Base-by-base conservation (phyloP, 2,888 invertebrate species). In the Aplocera efformata region DNA sequence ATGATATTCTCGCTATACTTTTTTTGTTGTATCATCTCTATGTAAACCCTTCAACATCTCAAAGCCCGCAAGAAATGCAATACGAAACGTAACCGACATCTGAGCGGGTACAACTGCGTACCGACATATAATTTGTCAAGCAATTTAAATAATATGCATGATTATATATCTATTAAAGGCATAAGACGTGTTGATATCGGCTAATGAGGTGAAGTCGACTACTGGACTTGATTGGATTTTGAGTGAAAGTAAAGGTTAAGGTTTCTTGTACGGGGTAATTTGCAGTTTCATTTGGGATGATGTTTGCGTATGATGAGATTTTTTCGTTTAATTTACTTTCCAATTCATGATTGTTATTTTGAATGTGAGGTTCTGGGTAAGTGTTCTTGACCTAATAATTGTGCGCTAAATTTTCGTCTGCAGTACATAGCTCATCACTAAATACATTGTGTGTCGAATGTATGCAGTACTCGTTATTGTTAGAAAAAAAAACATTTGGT, bases 81-180 rank as follows among this genome's bases (percentile, higher is more conserved):
- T 67, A 79, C 63, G 69, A 77, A 82, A 84, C 75, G 67, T 72
- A 78, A 75, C 77, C 75, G 79, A 82, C 83, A 77, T 73, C 75
- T 74, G 79, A 79, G 71, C 77, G 73, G 67, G 69, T 78, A 72
- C 67, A 75, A 72, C 79, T 73, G 76, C 69, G 74, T 78, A 76
- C 81, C 70, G 76, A 77, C 75, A 51, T 84, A 70, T 81, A 85
- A 85, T 85, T 85, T 85, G 84, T 83, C 84, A 77, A 62, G 80
- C 83, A 84, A 86, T 85, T 86, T 86, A 78, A 84, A 85, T 86
- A 86, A 85, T 86, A 78, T 76, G 74, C 79, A 81, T 85, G 75
- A 84, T 84, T 82, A 84, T 78, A 80, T 83, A 83, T 85, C 83
- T 83, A 85, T 85, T 84, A 84, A 79, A 79, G 76, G 65, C 63